Conservation (phyloP, 2,888 invertebrate species). For the Tridacna gigas region DNA sequence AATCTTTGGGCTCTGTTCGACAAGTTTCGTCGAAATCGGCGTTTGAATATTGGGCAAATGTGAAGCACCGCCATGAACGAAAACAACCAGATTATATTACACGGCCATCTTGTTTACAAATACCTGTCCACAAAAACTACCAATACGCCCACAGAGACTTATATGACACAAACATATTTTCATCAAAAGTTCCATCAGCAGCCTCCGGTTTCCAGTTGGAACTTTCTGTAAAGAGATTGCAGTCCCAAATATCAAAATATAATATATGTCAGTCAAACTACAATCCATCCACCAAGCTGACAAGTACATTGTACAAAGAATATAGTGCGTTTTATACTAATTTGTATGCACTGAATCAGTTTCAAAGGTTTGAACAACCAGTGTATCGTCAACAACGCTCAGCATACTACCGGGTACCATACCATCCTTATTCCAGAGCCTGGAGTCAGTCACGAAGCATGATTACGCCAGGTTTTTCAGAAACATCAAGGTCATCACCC, state of each 20-base stretch:
- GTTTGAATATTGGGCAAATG: conserved; percentile 47
- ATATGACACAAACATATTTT: neutral
- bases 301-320: neutral
- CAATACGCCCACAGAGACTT: neutral
- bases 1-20: conserved; percentile 12
- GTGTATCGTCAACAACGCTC: neutral
- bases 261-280: neutral
- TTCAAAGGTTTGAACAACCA: neutral
- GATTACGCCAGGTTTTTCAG: neutral
- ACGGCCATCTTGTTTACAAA: neutral
- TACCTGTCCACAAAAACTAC: neutral
- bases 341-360: neutral
- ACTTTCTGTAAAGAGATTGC: too few relatives aligned
- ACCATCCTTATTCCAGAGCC: conserved; percentile 2
- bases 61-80: conserved; percentile 34
- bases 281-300: neutral
- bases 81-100: neutral
- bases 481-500: neutral
- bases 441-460: neutral
- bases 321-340: neutral
- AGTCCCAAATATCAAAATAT: too few relatives aligned
- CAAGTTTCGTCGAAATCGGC: conserved; percentile 25
- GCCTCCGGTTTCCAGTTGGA: too few relatives aligned
- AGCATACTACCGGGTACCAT: neutral
- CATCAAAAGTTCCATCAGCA: neutral